These are phyloP conservation scores for Pipistrellus nathusii DNA, from an alignment of 2,797 vertebrate species.

Conservation along the genomic window DNA sequence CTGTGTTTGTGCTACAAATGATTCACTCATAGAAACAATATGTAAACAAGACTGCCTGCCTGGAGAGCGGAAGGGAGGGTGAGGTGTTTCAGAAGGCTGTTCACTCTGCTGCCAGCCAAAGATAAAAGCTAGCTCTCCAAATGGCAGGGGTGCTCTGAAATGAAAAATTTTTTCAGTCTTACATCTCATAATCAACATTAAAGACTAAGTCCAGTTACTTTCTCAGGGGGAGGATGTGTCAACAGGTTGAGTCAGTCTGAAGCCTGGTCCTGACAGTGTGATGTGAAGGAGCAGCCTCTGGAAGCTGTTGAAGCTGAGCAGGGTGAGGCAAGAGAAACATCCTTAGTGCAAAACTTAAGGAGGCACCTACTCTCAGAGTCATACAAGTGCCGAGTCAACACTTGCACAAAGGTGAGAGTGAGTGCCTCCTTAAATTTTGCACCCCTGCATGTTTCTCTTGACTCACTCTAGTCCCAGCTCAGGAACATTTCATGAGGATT, in stretches of 20 bases:
- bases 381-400: background rate
- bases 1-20: slow-evolving; percentile 62
- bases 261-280: background rate
- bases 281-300: background rate
- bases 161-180: slow-evolving; percentile 44
- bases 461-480: background rate
- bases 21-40: slow-evolving; percentile 73
- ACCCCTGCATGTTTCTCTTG: background rate
- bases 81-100: slow-evolving; percentile 53
- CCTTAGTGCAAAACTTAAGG: background rate
- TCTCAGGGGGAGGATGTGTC: background rate
- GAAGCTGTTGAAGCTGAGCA: background rate
- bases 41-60: slow-evolving; percentile 69
- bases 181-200: background rate
- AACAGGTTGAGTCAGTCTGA: background rate
- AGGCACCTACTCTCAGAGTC: background rate
- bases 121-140: slow-evolving; percentile 11
- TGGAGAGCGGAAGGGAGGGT: slow-evolving; percentile 49
- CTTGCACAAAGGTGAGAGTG: background rate
- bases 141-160: background rate
- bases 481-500: background rate
- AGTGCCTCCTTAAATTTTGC: background rate
- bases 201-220: slow-evolving; percentile 5
- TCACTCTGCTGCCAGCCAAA: background rate
- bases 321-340: background rate